Conservation (phyloP, 2,888 invertebrate species). For the Hypena proboscidalis region DNA sequence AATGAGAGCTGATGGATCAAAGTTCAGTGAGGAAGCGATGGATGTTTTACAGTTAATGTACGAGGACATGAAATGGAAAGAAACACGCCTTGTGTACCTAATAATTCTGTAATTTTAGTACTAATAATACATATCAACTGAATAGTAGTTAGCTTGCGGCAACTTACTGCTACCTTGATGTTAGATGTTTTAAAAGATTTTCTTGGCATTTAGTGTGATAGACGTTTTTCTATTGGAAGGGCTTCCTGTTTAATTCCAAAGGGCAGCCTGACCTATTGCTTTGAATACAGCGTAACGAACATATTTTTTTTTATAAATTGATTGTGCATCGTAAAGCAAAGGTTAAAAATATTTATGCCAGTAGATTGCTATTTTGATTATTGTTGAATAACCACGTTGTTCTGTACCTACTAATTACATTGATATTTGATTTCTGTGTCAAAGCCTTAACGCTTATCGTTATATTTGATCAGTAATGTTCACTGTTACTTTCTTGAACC, state of each 20-base stretch:
- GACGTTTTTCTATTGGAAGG: no score
- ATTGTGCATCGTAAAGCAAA: slow-evolving; percentile 25
- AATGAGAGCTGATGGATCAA: slow-evolving; percentile 47
- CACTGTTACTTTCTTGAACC: no score
- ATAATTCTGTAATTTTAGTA: no score
- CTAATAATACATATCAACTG: no score
- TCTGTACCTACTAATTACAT: slow-evolving; percentile 13
- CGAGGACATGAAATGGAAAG: slow-evolving; percentile 7
- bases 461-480: no score
- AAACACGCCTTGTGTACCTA: no score
- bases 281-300: neutral
- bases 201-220: no score
- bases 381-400: slow-evolving; percentile 8
- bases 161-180: no score
- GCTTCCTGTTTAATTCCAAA: no score
- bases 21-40: slow-evolving; percentile 39
- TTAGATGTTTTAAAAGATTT: no score
- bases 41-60: slow-evolving; percentile 10
- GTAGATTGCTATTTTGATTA: slow-evolving; percentile 19
- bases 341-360: slow-evolving; percentile 28
- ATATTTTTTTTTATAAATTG: slow-evolving; percentile 12
- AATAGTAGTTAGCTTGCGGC: no score
- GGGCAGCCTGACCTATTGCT: neutral
- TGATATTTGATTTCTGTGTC: slow-evolving; percentile 29
- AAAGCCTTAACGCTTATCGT: no score